A percentile compares a stretch with the other conserved stretches of the same genome.
These are phyloP conservation scores for Pygoscelis antarcticus DNA, from an alignment of 2,113 vertebrate genomes.

Conservation along the genomic window DNA sequence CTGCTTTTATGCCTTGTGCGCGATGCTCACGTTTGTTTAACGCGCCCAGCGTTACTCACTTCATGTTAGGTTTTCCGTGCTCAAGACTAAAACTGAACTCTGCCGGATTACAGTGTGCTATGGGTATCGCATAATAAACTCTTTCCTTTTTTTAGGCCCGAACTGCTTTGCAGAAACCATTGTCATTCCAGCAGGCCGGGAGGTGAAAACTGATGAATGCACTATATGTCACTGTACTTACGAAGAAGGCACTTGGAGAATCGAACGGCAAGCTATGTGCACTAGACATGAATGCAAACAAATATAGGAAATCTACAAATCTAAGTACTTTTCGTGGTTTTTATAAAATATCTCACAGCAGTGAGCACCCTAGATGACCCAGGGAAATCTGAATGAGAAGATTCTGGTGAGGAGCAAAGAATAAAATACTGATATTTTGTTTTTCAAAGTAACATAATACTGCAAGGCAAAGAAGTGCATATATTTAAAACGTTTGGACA, in stretches of 20 bases:
- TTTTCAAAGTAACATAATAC: slow-evolving; percentile 52
- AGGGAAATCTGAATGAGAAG: not conserved
- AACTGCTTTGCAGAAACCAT: slow-evolving; percentile 95
- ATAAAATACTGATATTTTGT: slow-evolving; percentile 32
- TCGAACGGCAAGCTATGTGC: slow-evolving; percentile 95
- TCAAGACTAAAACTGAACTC: not conserved
- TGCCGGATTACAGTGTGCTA: not conserved
- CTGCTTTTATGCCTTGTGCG: not conserved
- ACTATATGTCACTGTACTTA: slow-evolving; percentile 98
- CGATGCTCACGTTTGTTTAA: rapidly evolving
- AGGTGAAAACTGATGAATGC: slow-evolving; percentile 95
- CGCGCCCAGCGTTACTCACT: rapidly evolving
- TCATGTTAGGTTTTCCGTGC: not conserved
- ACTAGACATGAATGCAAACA: slow-evolving; percentile 94
- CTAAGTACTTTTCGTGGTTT: slow-evolving; percentile 23
- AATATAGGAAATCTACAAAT: slow-evolving; percentile 74
- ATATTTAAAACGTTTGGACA: slow-evolving; percentile 65
- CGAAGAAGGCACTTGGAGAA: slow-evolving; percentile 95
- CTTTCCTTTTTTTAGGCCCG: slow-evolving; percentile 82
- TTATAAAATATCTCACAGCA: slow-evolving; percentile 55
- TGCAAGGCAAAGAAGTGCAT: slow-evolving; percentile 55
- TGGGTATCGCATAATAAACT: not conserved
- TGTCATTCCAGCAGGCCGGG: slow-evolving; percentile 94
- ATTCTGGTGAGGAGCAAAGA: slow-evolving; percentile 23
- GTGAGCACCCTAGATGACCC: slow-evolving; percentile 12